phyloP scores from a whole-genome alignment of 2,113 vertebrate genomes.

The Tragelaphus buxtoni region DNA sequence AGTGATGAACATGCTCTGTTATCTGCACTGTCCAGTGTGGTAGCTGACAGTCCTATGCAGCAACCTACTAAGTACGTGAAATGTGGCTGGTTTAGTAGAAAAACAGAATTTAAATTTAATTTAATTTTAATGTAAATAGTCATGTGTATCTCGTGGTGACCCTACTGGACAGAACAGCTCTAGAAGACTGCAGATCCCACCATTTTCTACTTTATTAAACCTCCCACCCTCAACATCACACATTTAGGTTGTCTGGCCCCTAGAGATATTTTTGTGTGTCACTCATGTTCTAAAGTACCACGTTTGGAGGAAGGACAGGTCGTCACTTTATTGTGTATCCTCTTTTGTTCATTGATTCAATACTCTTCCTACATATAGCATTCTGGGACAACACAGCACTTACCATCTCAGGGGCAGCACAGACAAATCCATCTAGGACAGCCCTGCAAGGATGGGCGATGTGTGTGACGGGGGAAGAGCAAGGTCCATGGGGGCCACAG shows the following conservation, averaged over 20 bases:
- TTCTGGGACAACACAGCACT: no score
- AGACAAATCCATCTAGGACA: fast-evolving
- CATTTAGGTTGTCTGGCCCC: background rate
- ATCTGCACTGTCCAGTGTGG: fast-evolving
- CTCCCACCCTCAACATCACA: fast-evolving
- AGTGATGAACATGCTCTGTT: background rate
- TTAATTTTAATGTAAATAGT: background rate
- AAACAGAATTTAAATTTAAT: background rate
- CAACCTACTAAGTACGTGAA: background rate
- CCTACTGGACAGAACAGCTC: background rate
- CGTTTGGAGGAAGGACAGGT: background rate
- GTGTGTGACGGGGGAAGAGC: fast-evolving
- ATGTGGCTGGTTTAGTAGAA: background rate
- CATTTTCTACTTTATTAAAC: background rate
- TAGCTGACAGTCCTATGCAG: background rate
- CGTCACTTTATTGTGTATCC: background rate
- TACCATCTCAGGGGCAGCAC: background rate
- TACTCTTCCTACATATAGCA: background rate
- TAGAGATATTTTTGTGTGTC: background rate
- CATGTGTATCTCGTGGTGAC: background rate
- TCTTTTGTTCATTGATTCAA: background rate
- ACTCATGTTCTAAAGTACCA: background rate
- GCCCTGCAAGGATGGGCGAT: fast-evolving
- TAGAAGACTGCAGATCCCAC: fast-evolving
- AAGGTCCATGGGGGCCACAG: fast-evolving